Conservation (phyloP, 1,140 invertebrate genomes). For the Contarinia nasturtii region DNA sequence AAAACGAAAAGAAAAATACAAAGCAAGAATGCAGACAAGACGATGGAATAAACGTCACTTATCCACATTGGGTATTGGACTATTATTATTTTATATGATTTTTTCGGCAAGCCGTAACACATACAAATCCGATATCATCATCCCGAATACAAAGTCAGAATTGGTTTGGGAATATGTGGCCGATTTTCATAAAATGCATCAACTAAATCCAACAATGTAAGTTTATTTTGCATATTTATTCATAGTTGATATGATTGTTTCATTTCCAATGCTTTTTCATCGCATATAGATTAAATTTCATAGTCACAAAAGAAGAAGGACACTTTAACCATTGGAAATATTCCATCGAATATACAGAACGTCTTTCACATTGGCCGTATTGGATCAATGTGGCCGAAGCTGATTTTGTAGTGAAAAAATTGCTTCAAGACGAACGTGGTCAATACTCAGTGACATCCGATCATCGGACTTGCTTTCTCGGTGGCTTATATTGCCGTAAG, state of each 20-base stretch:
- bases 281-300: conserved; percentile 40
- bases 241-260: too few relatives aligned
- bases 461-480: conserved; percentile 41
- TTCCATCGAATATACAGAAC: conserved; percentile 41
- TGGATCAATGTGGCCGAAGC: conserved; percentile 33
- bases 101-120: conserved; percentile 16
- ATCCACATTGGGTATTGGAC: conserved; percentile 5
- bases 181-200: conserved; percentile 51
- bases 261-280: conserved; percentile 12
- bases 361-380: conserved; percentile 39
- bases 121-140: conserved; percentile 22
- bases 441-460: conserved; percentile 34
- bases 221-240: too few relatives aligned
- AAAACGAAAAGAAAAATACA: not conserved
- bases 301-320: conserved; percentile 37
- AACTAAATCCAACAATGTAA: conserved; percentile 53
- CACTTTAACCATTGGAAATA: conserved; percentile 51
- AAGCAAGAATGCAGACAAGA: conserved; percentile 5
- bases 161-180: conserved; percentile 51
- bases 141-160: conserved; percentile 31
- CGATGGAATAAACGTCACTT: conserved; percentile 16
- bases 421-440: conserved; percentile 18
- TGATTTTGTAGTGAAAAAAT: conserved; percentile 33
- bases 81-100: conserved; percentile 14
- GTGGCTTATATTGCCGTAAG: conserved; percentile 37